Conservation (phyloP, 2,888 invertebrate species). For the Cataglyphis altisquamis region DNA sequence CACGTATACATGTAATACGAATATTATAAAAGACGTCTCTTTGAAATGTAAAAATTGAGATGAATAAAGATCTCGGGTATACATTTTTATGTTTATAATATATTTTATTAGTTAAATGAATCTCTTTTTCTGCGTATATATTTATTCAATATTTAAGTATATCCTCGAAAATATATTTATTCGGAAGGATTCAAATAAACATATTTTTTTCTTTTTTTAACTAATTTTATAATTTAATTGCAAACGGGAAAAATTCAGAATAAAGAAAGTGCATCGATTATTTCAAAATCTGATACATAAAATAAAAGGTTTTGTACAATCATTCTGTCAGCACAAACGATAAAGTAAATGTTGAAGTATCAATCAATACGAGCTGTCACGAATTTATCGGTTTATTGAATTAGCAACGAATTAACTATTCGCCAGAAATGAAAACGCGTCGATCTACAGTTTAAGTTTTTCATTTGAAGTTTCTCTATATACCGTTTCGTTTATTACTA, state of each 20-base stretch:
- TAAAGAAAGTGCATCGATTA: background rate
- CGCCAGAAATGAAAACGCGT: background rate
- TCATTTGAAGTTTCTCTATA: background rate
- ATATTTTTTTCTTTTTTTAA: background rate
- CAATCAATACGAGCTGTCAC: slow-evolving; percentile 62
- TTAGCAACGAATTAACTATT: slow-evolving; percentile 56
- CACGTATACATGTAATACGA: background rate
- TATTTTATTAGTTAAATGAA: background rate
- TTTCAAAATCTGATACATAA: slow-evolving; percentile 10
- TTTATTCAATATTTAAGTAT: background rate
- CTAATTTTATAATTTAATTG: background rate
- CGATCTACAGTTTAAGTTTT: background rate
- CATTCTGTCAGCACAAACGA: slow-evolving; percentile 10
- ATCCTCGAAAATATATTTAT: background rate
- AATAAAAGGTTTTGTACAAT: background rate
- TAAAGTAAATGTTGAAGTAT: background rate
- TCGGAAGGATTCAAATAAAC: background rate
- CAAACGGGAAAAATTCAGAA: background rate
- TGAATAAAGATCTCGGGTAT: background rate
- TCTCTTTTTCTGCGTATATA: background rate
- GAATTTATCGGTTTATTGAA: slow-evolving; percentile 69
- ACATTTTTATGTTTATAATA: background rate
- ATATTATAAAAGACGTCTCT: background rate
- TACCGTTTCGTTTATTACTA: slow-evolving; percentile 4
- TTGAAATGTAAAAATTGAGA: background rate